Conservation (phyloP, 2,113 vertebrate species). For the Willisornis vidua region DNA sequence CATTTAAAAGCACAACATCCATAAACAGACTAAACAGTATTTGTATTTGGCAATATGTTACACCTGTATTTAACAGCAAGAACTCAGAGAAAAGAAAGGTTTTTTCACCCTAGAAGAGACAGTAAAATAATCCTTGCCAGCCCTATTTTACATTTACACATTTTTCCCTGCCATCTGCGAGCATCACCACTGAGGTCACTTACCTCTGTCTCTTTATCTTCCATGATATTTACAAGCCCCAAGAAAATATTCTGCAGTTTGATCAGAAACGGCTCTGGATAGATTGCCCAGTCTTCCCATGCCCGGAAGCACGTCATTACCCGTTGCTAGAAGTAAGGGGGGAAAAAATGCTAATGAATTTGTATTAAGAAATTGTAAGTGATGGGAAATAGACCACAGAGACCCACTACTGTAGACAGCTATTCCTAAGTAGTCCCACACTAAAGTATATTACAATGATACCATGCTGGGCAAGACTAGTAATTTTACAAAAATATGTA, state of each 20-base stretch:
- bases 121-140: not conserved
- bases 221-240: constrained; percentile 92
- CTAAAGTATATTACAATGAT: not conserved
- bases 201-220: constrained; percentile 88
- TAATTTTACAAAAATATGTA: not conserved
- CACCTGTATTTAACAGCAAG: not conserved
- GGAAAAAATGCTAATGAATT: not conserved
- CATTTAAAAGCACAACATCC: not conserved
- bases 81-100: not conserved
- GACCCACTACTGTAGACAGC: not conserved
- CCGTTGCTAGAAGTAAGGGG: constrained; percentile 86
- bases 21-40: not conserved
- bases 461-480: not conserved
- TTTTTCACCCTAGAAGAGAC: not conserved
- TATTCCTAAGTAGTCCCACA: not conserved
- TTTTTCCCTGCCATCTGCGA: not conserved
- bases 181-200: not conserved
- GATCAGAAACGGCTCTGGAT: constrained; percentile 98
- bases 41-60: not conserved
- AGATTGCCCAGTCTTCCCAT: constrained; percentile 98
- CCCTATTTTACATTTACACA: not conserved
- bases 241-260: constrained; percentile 98
- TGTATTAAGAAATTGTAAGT: not conserved
- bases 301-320: constrained; percentile 99
- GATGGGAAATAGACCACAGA: not conserved